Conservation (phyloP, 2,888 invertebrate species). For the Synergus gifuensis region DNA sequence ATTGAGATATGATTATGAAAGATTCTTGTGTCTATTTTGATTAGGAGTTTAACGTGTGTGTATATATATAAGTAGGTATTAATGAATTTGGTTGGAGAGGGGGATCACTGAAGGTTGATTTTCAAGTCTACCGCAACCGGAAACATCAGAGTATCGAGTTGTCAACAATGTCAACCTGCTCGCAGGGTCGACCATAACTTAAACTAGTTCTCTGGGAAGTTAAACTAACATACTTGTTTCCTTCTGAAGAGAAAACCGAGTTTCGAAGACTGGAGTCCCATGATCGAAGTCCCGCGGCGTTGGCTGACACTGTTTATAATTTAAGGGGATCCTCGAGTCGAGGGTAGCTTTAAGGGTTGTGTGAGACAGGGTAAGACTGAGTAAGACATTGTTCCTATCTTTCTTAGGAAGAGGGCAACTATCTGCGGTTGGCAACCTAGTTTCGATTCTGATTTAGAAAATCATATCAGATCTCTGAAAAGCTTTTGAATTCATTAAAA, state of each 20-base stretch:
- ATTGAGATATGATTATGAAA: too few relatives aligned
- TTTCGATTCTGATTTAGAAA: not conserved
- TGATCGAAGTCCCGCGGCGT: slow-evolving; percentile 53
- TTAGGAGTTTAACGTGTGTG: too few relatives aligned
- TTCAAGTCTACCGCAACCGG: slow-evolving; percentile 23
- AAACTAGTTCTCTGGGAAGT: slow-evolving; percentile 17
- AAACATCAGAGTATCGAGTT: slow-evolving; percentile 18
- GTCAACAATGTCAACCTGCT: slow-evolving; percentile 28
- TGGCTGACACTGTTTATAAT: slow-evolving; percentile 73
- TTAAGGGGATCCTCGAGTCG: slow-evolving; percentile 64
- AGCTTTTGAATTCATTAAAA: too few relatives aligned
- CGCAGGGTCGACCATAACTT: slow-evolving; percentile 32
- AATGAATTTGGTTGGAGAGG: not conserved
- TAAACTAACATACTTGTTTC: slow-evolving; percentile 40
- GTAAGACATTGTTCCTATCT: slow-evolving; percentile 21
- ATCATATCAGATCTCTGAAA: slow-evolving; percentile 2
- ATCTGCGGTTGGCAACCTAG: slow-evolving; percentile 16
- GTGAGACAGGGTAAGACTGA: slow-evolving; percentile 47
- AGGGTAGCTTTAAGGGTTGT: slow-evolving; percentile 52
- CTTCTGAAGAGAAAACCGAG: slow-evolving; percentile 12
- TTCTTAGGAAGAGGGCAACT: slow-evolving; percentile 20
- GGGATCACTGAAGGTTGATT: not conserved
- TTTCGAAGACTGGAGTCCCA: slow-evolving; percentile 48
- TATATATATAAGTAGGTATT: not conserved
- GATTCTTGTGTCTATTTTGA: not conserved